Conservation (phyloP, 2,888 invertebrate genomes). For the Craniophora ligustri region DNA sequence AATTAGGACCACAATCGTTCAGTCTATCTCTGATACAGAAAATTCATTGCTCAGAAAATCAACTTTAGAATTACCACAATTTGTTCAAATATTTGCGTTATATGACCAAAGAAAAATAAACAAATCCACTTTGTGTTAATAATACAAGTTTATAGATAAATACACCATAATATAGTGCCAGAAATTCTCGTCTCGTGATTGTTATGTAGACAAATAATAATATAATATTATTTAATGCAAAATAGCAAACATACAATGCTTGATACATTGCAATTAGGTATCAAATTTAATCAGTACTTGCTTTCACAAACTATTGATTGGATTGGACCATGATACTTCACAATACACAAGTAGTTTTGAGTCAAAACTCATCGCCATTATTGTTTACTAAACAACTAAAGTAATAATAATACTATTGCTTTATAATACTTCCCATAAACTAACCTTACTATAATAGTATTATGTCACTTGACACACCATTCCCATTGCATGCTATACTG, state of each 20-base stretch:
- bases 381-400: constrained; percentile 6
- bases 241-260: constrained; percentile 19
- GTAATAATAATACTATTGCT: constrained; percentile 21
- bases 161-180: too few relatives aligned
- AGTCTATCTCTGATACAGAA: too few relatives aligned
- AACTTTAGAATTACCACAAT: too few relatives aligned
- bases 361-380: constrained; percentile 6
- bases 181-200: background rate
- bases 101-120: too few relatives aligned
- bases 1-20: too few relatives aligned
- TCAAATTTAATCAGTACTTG: constrained; percentile 3
- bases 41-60: too few relatives aligned
- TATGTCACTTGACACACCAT: constrained; percentile 12
- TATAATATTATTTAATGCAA: background rate
- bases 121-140: too few relatives aligned
- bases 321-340: constrained; percentile 31
- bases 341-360: constrained; percentile 10
- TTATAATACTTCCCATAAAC: constrained; percentile 20
- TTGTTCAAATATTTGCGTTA: too few relatives aligned
- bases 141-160: too few relatives aligned
- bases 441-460: constrained; percentile 28
- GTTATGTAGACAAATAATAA: background rate
- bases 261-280: constrained; percentile 1
- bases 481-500: constrained; percentile 33
- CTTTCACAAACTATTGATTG: constrained; percentile 11